These are phyloP conservation scores for Rhynchomys soricoides DNA, from an alignment of 2,113 vertebrate genomes.

Conservation along the genomic window DNA sequence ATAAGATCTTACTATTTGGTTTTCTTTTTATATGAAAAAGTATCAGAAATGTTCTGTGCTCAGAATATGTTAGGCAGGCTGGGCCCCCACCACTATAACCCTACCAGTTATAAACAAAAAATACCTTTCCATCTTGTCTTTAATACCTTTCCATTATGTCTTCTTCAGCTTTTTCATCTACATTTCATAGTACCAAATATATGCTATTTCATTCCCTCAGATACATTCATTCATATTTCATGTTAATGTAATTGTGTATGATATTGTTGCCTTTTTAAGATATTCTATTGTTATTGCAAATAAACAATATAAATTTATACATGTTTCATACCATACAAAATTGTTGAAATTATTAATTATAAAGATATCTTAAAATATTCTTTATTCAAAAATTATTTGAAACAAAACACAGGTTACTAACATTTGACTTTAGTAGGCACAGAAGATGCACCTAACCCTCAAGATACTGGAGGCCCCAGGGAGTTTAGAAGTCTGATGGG, in stretches of 20 bases:
- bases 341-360: background rate
- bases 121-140: fast-evolving
- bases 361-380: background rate
- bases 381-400: background rate
- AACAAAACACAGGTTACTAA: background rate
- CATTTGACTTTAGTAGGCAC: background rate
- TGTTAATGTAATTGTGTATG: background rate
- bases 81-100: background rate
- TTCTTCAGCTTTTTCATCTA: background rate
- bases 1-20: background rate
- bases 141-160: too few relatives aligned
- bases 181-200: background rate
- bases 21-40: background rate
- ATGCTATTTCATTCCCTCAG: background rate
- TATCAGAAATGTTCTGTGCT: background rate
- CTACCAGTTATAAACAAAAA: background rate
- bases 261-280: background rate
- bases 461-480: too few relatives aligned
- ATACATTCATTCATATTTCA: background rate
- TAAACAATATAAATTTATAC: background rate
- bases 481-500: too few relatives aligned
- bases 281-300: background rate
- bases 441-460: background rate
- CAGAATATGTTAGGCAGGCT: background rate
- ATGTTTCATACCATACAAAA: background rate